Conservation (phyloP, 2,797 vertebrate species). For the Hyperoplus immaculatus region DNA sequence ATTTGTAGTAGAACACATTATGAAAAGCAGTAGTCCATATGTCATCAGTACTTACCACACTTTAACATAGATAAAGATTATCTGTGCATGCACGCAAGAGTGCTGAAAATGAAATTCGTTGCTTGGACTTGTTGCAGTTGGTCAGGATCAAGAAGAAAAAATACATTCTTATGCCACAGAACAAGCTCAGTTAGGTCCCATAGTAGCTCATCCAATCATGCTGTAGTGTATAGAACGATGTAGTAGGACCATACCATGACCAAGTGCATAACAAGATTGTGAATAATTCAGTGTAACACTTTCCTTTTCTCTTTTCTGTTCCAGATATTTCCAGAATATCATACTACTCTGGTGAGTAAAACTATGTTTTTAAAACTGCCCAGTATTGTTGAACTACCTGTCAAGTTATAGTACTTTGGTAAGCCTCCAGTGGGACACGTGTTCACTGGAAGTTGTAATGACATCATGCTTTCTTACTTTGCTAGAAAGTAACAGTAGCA, state of each 20-base stretch:
- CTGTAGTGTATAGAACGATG: neutral
- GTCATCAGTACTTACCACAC: neutral
- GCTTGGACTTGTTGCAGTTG: neutral
- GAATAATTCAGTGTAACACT: conserved; percentile 9
- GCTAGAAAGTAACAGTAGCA: conserved; percentile 3
- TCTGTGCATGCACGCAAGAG: conserved; percentile 1
- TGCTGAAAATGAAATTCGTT: neutral
- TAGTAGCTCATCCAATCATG: neutral
- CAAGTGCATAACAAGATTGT: conserved; percentile 3
- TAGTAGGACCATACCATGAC: neutral
- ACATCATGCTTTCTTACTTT: neutral
- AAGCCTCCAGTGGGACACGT: neutral
- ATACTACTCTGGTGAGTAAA: conserved; percentile 86
- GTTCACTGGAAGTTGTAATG: conserved; percentile 21
- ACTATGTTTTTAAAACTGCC: neutral
- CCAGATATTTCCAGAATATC: conserved; percentile 90
- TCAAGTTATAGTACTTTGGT: neutral
- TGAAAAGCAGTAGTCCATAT: neutral
- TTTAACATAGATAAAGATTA: neutral
- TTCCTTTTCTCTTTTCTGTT: conserved; percentile 16
- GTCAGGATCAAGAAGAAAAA: neutral
- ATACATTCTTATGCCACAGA: neutral
- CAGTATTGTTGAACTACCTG: neutral
- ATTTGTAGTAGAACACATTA: neutral
- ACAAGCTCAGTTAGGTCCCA: neutral